A percentile compares a stretch with the other conserved stretches of the same genome.
These are phyloP conservation scores for Mastigias papua DNA, from an alignment of 30 jellyfish, hydroid and myxozoan genomes.

Conservation along the genomic window DNA sequence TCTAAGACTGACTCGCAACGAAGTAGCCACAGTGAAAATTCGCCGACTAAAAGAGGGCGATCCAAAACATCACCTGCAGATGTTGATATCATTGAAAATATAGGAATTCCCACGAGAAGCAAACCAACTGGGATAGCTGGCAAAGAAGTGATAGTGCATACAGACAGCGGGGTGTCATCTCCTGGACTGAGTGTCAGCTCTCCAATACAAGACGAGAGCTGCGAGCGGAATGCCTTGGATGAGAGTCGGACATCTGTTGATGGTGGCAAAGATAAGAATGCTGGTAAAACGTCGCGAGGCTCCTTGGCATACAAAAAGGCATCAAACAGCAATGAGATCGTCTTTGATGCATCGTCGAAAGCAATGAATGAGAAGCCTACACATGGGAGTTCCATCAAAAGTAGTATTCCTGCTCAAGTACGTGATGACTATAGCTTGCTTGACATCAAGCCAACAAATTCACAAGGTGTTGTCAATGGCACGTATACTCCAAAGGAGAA, in stretches of 20 bases:
- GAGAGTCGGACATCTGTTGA: background rate
- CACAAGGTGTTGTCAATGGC: conserved; percentile 66
- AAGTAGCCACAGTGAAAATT: conserved; percentile 76
- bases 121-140: background rate
- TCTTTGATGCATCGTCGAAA: background rate
- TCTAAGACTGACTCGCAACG: conserved; percentile 81
- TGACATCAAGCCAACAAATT: conserved; percentile 66
- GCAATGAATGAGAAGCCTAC: conserved; percentile 5
- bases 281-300: background rate
- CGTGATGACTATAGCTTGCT: conserved; percentile 23
- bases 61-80: conserved; percentile 56
- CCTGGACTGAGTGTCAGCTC: conserved; percentile 15
- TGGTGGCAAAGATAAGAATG: background rate
- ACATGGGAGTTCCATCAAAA: conserved; percentile 11
- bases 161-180: conserved; percentile 42
- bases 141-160: background rate
- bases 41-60: conserved; percentile 62
- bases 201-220: background rate
- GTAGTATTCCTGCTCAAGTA: background rate
- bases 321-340: background rate
- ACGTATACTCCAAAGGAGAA: conserved; percentile 80
- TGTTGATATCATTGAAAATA: background rate
- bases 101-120: background rate
- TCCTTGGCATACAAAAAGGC: background rate
- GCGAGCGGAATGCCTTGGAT: background rate